phyloP scores from a whole-genome alignment of 2,888 invertebrate genomes.

The Pollenia labialis region DNA sequence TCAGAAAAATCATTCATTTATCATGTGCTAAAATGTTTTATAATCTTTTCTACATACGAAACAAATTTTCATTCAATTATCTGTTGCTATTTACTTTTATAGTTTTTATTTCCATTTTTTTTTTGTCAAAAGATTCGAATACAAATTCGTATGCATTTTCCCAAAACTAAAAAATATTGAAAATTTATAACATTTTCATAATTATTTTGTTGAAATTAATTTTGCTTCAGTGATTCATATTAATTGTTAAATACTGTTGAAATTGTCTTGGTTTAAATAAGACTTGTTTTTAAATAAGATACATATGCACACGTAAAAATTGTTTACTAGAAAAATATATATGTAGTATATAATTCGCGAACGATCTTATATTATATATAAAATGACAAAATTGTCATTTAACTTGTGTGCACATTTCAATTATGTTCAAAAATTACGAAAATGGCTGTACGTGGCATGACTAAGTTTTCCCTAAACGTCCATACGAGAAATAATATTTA shows the following conservation, averaged over 20 bases:
- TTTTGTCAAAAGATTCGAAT: background rate
- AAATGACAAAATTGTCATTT: conserved; percentile 30
- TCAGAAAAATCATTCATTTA: conserved; percentile 71
- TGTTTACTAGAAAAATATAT: background rate
- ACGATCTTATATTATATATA: conserved; percentile 1
- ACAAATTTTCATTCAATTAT: conserved; percentile 56
- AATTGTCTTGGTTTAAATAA: conserved; percentile 34
- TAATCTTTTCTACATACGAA: conserved; percentile 42
- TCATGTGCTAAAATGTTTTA: conserved; percentile 70
- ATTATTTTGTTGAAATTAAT: conserved; percentile 72
- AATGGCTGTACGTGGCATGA: background rate
- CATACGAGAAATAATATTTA: too few relatives aligned
- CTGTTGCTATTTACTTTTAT: conserved; percentile 54
- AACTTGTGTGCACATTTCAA: conserved; percentile 25
- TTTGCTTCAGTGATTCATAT: conserved; percentile 71
- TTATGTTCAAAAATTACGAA: conserved; percentile 8
- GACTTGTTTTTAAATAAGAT: conserved; percentile 1
- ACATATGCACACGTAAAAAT: too few relatives aligned
- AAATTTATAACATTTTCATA: conserved; percentile 64
- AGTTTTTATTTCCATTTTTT: conserved; percentile 8
- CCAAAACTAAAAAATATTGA: background rate
- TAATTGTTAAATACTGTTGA: conserved; percentile 68
- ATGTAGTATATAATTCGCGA: conserved; percentile 1
- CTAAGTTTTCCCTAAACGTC: too few relatives aligned
- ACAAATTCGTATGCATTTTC: background rate